phyloP scores from a whole-genome alignment of 2,797 vertebrate genomes.

The Percopsis omiscomaycus region DNA sequence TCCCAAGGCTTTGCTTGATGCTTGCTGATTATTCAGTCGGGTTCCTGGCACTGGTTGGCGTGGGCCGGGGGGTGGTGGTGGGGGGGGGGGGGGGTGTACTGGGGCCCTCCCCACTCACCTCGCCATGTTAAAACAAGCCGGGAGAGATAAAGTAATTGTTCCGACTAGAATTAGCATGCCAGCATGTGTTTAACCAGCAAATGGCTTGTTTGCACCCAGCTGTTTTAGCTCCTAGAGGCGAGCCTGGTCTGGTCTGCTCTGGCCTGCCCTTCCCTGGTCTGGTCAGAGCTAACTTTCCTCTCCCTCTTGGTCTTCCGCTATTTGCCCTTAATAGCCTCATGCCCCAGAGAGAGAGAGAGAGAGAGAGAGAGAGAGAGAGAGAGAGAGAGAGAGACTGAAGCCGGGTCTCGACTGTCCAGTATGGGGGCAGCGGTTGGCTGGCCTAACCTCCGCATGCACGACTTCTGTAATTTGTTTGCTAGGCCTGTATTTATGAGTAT shows the following conservation, averaged over 20 bases:
- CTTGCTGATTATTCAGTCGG: constrained; percentile 17
- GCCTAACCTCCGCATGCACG: constrained; percentile 60
- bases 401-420: constrained; percentile 46
- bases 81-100: constrained; percentile 3
- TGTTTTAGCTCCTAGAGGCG: constrained; percentile 49
- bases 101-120: constrained; percentile 1
- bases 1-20: constrained; percentile 24
- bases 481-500: constrained; percentile 77
- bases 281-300: constrained; percentile 18
- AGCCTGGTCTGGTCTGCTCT: constrained; percentile 25
- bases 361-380: constrained; percentile 9
- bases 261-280: constrained; percentile 22
- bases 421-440: constrained; percentile 53
- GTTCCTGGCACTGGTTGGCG: constrained; percentile 27
- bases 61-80: constrained; percentile 6
- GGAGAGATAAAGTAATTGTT: constrained; percentile 34
- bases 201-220: constrained; percentile 65
- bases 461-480: constrained; percentile 79
- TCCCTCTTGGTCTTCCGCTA: constrained; percentile 16
- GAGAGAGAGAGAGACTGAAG: constrained; percentile 14
- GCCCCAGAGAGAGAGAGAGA: constrained; percentile 24
- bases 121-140: constrained; percentile 29
- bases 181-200: constrained; percentile 56
- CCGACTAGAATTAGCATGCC: constrained; percentile 49
- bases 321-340: constrained; percentile 29